Conservation (phyloP, 2,888 invertebrate genomes). For the Arctia plantaginis region DNA sequence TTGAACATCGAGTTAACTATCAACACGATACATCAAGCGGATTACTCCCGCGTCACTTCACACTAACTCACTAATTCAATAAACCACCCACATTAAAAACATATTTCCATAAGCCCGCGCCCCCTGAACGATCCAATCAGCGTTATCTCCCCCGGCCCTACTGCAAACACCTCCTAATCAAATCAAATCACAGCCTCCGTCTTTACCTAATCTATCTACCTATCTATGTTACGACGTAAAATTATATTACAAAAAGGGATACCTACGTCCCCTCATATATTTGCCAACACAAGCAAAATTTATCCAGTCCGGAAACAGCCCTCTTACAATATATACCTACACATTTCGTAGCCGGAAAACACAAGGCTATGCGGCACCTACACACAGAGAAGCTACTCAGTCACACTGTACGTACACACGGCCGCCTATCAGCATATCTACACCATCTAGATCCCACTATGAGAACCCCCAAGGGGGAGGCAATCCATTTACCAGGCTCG, state of each 20-base stretch:
- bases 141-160: conserved; percentile 82
- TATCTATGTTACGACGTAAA: conserved; percentile 84
- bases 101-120: conserved; percentile 82
- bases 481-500: conserved; percentile 84
- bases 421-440: conserved; percentile 84
- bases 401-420: conserved; percentile 72
- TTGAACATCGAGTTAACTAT: conserved; percentile 69
- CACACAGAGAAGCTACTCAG: conserved; percentile 63
- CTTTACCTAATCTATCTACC: conserved; percentile 85
- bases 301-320: conserved; percentile 82
- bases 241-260: conserved; percentile 86
- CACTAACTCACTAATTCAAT: conserved; percentile 83
- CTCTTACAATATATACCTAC: conserved; percentile 74
- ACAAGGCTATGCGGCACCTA: conserved; percentile 67
- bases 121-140: conserved; percentile 81
- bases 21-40: conserved; percentile 70
- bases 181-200: conserved; percentile 86
- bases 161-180: conserved; percentile 86
- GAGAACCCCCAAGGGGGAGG: conserved; percentile 86
- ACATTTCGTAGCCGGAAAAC: conserved; percentile 78
- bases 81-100: conserved; percentile 85
- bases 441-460: conserved; percentile 86
- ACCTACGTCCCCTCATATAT: conserved; percentile 84
- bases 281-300: conserved; percentile 85
- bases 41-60: conserved; percentile 76